Evolutionary conservation across 2,888 invertebrate species (phyloP), one percentile per base, ranked within the genome.

Genomic region (Archips crataeganus): DNA sequence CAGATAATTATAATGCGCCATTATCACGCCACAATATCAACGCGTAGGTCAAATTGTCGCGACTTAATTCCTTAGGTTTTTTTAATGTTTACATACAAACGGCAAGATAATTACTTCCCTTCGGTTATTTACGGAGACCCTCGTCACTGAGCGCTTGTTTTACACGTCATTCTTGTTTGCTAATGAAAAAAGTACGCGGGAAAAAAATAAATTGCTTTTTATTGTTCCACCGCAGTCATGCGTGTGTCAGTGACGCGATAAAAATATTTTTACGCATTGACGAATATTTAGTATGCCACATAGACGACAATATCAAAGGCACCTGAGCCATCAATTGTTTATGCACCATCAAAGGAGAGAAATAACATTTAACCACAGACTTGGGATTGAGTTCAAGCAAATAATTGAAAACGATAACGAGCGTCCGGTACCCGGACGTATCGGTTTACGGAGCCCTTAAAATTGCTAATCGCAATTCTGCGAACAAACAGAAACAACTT

Each of bases 121-220:
- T 87, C 83, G 84, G 87, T 90, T 91, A 90, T 92, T 92, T 90
- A 91, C 90, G 79, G 84, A 80, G 77, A 92, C 92, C 91, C 92
- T 91, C 90, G 89, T 92, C 91, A 90, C 85, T 79, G 86, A 87
- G 82, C 84, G 90, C 88, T 91, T 91, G 92, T 93, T 93, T 91
- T 90, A 93, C 92, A 91, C 91, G 90, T 93, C 93, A 92, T 90
- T 90, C 91, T 87, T 88, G 90, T 92, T 91, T 89, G 89, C 90
- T 92, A 93, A 93, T 93, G 93, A 93, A 93, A 93, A 92, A 92
- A 91, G 87, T 89, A 86, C 83, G 85, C 85, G 79, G 85, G 82
- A 84, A 89, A 88, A 54, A 90, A 90, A 90, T 90, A 89, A 92
- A 93, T 91, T 92, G 91, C 88, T 90, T 92, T 92, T 89, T 89